phyloP scores from a whole-genome alignment of 1,140 invertebrate species.

The Stegodyphus dumicola region DNA sequence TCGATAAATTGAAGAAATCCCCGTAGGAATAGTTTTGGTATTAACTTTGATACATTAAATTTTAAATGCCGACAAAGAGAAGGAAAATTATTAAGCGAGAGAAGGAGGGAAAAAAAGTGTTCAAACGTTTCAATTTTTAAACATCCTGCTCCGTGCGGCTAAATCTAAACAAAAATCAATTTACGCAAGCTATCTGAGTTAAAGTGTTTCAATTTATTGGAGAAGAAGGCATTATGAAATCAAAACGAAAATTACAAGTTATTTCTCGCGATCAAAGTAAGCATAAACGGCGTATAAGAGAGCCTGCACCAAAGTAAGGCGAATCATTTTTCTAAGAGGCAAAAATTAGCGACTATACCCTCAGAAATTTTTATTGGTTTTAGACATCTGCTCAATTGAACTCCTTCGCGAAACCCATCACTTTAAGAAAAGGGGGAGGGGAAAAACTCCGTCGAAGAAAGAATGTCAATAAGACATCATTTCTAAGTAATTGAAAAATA shows the following conservation, averaged over 20 bases:
- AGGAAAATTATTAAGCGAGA: background rate
- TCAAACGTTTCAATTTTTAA: background rate
- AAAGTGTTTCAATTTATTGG: too few species aligned
- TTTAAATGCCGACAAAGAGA: background rate
- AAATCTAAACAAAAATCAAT: slow-evolving; percentile 1
- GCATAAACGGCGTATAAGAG: background rate
- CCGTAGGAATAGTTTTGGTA: background rate
- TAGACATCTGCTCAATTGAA: background rate
- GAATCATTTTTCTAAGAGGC: slow-evolving; percentile 28
- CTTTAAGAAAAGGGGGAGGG: slow-evolving; percentile 17
- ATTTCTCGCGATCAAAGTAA: slow-evolving; percentile 27
- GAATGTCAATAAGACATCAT: slow-evolving; percentile 50
- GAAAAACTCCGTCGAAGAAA: slow-evolving; percentile 25
- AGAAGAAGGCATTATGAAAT: background rate
- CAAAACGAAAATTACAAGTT: background rate
- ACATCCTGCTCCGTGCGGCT: background rate
- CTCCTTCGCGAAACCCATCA: slow-evolving; percentile 3
- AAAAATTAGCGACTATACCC: slow-evolving; percentile 18
- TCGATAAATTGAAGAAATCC: background rate
- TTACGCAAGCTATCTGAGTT: background rate
- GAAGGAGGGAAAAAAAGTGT: background rate
- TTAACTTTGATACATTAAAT: slow-evolving; percentile 1
- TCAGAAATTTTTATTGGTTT: slow-evolving; percentile 33
- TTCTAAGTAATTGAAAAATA: slow-evolving; percentile 52
- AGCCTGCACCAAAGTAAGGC: background rate